phyloP scores from a whole-genome alignment of 1,140 invertebrate species.

The Brachionus paranguensis region DNA sequence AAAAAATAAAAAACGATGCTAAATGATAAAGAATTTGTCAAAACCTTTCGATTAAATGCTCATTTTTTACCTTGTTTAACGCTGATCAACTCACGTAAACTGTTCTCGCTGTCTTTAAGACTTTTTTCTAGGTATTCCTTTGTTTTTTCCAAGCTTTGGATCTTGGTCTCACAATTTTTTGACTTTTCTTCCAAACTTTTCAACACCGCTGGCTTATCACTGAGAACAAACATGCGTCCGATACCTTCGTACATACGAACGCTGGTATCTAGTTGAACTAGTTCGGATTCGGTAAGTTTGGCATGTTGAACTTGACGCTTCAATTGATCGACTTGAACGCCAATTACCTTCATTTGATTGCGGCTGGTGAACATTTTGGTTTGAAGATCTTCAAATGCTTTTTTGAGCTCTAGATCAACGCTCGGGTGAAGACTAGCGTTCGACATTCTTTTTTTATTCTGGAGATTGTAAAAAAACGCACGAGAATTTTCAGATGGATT shows the following conservation, averaged over 20 bases:
- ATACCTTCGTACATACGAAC: conserved; percentile 37
- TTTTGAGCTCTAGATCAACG: conserved; percentile 37
- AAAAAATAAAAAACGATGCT: not conserved
- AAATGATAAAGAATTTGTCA: not conserved
- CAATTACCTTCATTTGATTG: conserved; percentile 29
- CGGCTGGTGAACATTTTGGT: conserved; percentile 32
- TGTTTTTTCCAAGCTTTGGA: not conserved
- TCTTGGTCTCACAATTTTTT: conserved; percentile 11
- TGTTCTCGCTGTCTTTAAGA: conserved; percentile 35
- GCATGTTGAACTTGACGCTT: conserved; percentile 39
- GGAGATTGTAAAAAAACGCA: not conserved
- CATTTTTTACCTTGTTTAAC: conserved; percentile 34
- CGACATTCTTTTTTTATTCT: not conserved
- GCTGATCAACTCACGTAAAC: conserved; percentile 10
- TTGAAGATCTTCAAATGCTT: conserved; percentile 39
- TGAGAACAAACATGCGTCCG: conserved; percentile 37
- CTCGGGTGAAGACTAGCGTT: conserved; percentile 6
- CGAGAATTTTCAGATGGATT: not conserved
- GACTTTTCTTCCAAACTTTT: conserved; percentile 10
- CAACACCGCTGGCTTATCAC: conserved; percentile 13
- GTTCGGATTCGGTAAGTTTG: conserved; percentile 27
- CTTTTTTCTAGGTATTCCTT: conserved; percentile 29
- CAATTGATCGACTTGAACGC: conserved; percentile 36
- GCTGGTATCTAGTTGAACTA: not conserved
- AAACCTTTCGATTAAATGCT: not conserved